phyloP scores from a whole-genome alignment of 2,888 invertebrate species.

The Cheilosia vulpina region DNA sequence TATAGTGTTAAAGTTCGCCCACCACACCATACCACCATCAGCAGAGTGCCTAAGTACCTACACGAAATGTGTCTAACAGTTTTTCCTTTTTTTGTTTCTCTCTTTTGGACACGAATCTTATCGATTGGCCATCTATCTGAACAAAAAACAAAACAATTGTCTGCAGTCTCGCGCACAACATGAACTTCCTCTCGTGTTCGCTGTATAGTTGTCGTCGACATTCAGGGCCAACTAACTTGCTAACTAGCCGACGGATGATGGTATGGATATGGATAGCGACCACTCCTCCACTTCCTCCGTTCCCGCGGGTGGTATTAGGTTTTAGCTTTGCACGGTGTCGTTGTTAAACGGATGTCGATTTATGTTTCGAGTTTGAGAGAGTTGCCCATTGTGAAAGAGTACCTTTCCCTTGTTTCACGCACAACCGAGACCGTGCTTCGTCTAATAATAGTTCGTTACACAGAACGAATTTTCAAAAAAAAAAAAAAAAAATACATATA shows the following conservation, averaged over 20 bases:
- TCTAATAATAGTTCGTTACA: constrained; percentile 68
- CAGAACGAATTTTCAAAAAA: constrained; percentile 61
- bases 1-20: constrained; percentile 23
- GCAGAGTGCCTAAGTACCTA: neutral
- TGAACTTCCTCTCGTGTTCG: constrained; percentile 64
- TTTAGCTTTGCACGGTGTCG: constrained; percentile 36
- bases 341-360: constrained; percentile 58
- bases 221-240: constrained; percentile 58
- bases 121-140: constrained; percentile 52
- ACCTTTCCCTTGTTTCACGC: neutral
- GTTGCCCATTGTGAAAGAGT: constrained; percentile 13
- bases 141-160: constrained; percentile 38
- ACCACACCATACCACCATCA: neutral
- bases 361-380: constrained; percentile 50
- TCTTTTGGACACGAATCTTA: constrained; percentile 51
- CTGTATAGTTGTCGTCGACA: constrained; percentile 48
- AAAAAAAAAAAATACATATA: constrained; percentile 39
- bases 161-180: constrained; percentile 46
- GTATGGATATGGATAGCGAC: constrained; percentile 6
- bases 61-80: constrained; percentile 45
- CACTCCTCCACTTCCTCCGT: constrained; percentile 34
- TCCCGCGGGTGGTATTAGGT: constrained; percentile 18
- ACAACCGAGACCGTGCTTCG: neutral
- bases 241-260: constrained; percentile 32
- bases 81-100: neutral